Conservation (phyloP, 2,888 invertebrate species). For the Lepidochrysops patricia region DNA sequence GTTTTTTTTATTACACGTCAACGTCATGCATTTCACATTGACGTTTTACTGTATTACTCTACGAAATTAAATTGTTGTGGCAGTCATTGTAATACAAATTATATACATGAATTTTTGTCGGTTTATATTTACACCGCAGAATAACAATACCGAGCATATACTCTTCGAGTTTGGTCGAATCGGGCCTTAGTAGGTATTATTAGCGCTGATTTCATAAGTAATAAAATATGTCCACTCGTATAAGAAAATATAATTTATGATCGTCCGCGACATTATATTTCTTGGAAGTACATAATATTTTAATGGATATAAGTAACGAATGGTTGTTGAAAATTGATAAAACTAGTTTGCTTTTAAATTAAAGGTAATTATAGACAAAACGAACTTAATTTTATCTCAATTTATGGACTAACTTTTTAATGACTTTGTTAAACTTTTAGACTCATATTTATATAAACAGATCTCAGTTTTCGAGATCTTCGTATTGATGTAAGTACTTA, state of each 20-base stretch:
- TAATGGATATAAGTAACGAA: constrained; percentile 6
- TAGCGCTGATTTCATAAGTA: neutral
- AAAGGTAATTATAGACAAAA: neutral
- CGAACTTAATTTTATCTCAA: neutral
- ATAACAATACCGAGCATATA: too few species aligned
- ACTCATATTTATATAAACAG: too few species aligned
- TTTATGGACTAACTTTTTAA: neutral
- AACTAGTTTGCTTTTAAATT: constrained; percentile 1
- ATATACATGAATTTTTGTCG: too few species aligned
- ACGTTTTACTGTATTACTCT: too few species aligned
- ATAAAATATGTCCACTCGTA: neutral
- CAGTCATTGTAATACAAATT: too few species aligned
- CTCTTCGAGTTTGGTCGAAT: too few species aligned
- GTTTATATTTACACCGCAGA: neutral
- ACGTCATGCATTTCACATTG: too few species aligned
- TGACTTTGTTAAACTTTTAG: neutral
- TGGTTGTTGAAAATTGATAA: constrained; percentile 2
- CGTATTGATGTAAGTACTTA: too few species aligned
- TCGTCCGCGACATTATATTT: constrained; percentile 8
- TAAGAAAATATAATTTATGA: constrained; percentile 9
- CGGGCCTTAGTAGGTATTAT: too few species aligned
- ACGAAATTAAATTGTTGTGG: too few species aligned
- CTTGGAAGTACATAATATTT: constrained; percentile 9
- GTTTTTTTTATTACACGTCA: too few species aligned
- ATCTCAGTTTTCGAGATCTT: too few species aligned